Evolutionary conservation across 1,140 invertebrate species (phyloP).

Genomic region (Macrosteles quadrilineatus): DNA sequence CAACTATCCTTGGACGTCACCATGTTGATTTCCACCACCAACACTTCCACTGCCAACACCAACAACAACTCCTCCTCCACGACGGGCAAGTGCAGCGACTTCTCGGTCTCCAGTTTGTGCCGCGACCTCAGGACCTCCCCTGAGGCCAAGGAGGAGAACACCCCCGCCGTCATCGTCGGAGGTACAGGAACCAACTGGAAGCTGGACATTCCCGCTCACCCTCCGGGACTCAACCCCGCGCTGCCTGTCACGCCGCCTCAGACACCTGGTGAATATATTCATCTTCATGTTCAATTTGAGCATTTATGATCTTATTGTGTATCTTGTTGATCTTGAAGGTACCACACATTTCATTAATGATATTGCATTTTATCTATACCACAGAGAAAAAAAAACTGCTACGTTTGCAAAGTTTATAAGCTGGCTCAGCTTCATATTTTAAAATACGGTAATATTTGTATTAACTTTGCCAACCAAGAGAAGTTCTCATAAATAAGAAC

Average conservation of each 20-base stretch:
- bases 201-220: slow-evolving; percentile 31
- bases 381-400: too few relatives aligned
- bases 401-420: too few relatives aligned
- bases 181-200: slow-evolving; percentile 39
- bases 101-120: slow-evolving; percentile 40
- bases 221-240: background rate
- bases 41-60: background rate
- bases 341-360: too few relatives aligned
- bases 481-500: too few relatives aligned
- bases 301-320: too few relatives aligned
- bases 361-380: too few relatives aligned
- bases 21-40: slow-evolving; percentile 21
- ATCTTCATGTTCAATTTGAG: too few relatives aligned
- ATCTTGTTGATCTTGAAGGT: too few relatives aligned
- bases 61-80: slow-evolving; percentile 27
- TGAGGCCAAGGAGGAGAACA: slow-evolving; percentile 14
- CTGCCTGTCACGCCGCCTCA: background rate
- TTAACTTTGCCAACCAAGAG: too few relatives aligned
- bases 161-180: slow-evolving; percentile 36
- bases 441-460: too few relatives aligned
- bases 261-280: background rate
- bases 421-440: too few relatives aligned
- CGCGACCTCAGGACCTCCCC: slow-evolving; percentile 39
- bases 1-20: background rate
- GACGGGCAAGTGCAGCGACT: slow-evolving; percentile 39